phyloP scores from a whole-genome alignment of 1,140 invertebrate genomes.

The Bombus terrestris region DNA sequence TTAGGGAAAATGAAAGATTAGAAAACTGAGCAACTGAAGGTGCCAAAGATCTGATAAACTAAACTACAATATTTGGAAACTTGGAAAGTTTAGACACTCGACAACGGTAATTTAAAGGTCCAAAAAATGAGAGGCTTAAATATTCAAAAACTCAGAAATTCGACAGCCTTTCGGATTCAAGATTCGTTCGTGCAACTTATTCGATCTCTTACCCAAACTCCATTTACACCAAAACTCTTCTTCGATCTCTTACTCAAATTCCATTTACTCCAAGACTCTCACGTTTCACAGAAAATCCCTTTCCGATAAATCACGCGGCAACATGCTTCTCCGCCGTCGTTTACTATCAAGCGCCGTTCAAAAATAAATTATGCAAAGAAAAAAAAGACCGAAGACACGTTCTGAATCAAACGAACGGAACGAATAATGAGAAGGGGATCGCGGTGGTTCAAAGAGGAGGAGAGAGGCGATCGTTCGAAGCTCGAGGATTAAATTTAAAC shows the following conservation, averaged over 20 bases:
- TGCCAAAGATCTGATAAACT: too few species aligned
- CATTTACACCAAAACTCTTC: too few species aligned
- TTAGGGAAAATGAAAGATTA: background rate
- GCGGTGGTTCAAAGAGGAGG: too few species aligned
- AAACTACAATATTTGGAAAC: background rate
- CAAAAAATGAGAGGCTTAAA: background rate
- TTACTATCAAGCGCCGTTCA: too few species aligned
- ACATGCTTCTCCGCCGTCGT: background rate
- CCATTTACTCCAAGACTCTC: background rate
- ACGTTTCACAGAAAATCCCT: background rate
- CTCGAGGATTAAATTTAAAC: slow-evolving; percentile 34
- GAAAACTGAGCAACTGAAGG: background rate
- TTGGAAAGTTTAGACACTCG: background rate
- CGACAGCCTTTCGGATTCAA: background rate
- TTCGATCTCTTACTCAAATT: background rate
- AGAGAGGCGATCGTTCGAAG: background rate
- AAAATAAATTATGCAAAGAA: background rate
- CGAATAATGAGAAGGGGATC: background rate
- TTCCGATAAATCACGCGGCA: background rate
- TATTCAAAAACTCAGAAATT: background rate
- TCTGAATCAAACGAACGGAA: background rate
- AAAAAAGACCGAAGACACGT: background rate
- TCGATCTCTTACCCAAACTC: background rate
- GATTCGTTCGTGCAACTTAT: too few species aligned
- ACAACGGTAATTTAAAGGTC: background rate